Conservation (phyloP, 2,888 invertebrate species). For the Microplitis manilae region DNA sequence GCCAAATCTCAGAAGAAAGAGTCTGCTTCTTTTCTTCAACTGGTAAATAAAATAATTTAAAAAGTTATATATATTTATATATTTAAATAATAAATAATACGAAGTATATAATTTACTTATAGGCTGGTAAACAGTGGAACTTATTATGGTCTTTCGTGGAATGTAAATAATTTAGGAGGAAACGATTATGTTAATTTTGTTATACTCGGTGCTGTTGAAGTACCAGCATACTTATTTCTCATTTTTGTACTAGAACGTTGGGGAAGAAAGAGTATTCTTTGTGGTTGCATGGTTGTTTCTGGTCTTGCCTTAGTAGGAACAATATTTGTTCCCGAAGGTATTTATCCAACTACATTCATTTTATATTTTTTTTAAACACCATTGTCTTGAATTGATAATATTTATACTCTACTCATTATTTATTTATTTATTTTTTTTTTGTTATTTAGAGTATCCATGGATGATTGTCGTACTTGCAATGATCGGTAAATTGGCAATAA, state of each 20-base stretch:
- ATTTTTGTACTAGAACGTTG: constrained; percentile 79
- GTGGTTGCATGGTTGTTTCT: constrained; percentile 79
- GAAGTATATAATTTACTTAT: constrained; percentile 36
- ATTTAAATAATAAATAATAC: constrained; percentile 12
- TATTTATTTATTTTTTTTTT: constrained; percentile 20
- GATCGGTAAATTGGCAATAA: constrained; percentile 82
- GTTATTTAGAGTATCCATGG: constrained; percentile 69
- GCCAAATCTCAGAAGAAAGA: constrained; percentile 78
- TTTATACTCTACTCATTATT: background rate
- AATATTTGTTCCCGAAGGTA: constrained; percentile 75
- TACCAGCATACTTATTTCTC: constrained; percentile 81
- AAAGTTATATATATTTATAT: constrained; percentile 19
- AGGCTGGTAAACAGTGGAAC: constrained; percentile 84
- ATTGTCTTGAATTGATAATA: constrained; percentile 26
- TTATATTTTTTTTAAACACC: constrained; percentile 23
- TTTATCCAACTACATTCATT: constrained; percentile 47
- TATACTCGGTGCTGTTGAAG: constrained; percentile 83
- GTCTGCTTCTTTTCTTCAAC: constrained; percentile 81
- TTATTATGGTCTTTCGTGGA: constrained; percentile 86
- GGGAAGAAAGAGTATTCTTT: constrained; percentile 80
- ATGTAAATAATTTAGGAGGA: constrained; percentile 80
- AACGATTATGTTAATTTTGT: constrained; percentile 83
- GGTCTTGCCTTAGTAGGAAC: constrained; percentile 77
- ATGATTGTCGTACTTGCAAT: constrained; percentile 77
- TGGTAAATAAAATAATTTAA: constrained; percentile 74